phyloP scores from a whole-genome alignment of 1,140 invertebrate species.

The Wiebesia pumilae region DNA sequence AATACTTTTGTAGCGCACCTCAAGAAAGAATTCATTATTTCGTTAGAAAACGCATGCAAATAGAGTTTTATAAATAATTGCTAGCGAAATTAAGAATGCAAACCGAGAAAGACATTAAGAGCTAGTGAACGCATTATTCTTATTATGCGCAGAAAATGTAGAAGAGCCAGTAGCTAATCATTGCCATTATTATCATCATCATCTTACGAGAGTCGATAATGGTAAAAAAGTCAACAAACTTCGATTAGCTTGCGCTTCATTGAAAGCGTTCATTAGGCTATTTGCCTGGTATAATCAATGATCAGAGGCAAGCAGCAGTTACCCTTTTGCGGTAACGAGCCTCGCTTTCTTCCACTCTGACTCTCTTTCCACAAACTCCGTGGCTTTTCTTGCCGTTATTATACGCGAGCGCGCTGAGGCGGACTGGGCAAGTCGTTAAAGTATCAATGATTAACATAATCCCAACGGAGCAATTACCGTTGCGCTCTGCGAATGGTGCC shows the following conservation, averaged over 20 bases:
- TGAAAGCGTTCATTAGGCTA: conserved; percentile 30
- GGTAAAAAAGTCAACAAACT: conserved; percentile 22
- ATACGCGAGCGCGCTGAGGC: conserved; percentile 3
- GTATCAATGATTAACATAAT: conserved; percentile 56
- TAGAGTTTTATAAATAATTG: neutral
- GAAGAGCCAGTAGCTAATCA: neutral
- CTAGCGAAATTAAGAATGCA: neutral
- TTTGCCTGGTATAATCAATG: conserved; percentile 37
- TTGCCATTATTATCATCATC: neutral
- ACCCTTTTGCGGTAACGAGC: conserved; percentile 44
- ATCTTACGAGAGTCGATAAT: neutral
- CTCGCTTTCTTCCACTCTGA: conserved; percentile 22
- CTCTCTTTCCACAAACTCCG: conserved; percentile 25
- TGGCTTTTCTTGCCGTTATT: conserved; percentile 42
- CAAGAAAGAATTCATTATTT: neutral
- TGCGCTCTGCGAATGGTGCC: conserved; percentile 3
- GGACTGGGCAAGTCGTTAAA: conserved; percentile 49
- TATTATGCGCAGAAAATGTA: neutral
- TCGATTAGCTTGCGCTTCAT: conserved; percentile 25
- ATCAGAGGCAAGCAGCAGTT: conserved; percentile 11
- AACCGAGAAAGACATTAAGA: neutral
- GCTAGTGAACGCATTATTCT: neutral
- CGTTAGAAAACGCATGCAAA: neutral
- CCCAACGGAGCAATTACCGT: conserved; percentile 48
- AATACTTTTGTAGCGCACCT: neutral